Base-by-base conservation (phyloP, 2,113 vertebrate species). In the Terrapene triunguis region DNA sequence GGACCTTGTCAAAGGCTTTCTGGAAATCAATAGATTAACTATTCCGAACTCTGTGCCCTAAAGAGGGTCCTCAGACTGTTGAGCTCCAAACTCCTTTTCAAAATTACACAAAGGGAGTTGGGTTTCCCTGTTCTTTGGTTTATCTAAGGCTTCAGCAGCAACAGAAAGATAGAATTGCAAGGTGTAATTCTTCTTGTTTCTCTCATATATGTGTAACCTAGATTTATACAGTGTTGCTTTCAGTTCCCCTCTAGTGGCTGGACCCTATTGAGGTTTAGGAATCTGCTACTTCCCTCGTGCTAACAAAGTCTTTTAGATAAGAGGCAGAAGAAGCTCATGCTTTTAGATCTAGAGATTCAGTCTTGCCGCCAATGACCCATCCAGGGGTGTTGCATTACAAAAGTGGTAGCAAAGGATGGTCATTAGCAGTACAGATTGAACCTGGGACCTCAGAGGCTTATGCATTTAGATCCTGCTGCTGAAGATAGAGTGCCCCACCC, bases 381-480 rank as follows among this genome's bases (percentile, higher is more conserved):
- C 6, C 24, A 55, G 76, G 65, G 29, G 5, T 55, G 25, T 35
- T n/a, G 27, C n/a, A 21, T 74, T 29, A 80, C 21, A 50, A 62
- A 53, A 0, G 0, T 1, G 1, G 5, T 79, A 51, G 50, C 19
- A 57, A 50, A 10, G 13, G 17, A 48, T 22, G 13, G 0, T 0
- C 11, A 4, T 32, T 25, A 27, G 4, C 1, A 2, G 8, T 53
- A 42, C 47, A 2, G 32, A 44, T 38, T 0, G 1, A 87, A 84
- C 1, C 24, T 4, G 1, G n/a, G 19, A 89, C 5, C 10, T 17
- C 47, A 2, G 38, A 8, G 12, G 55, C 10, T 62, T 44, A 72
- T 78, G 42, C 24, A 27, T 78, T 54, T 11, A 47, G 74, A 7
- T 12, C 12, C 42, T 47, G 12, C 6, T 78, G 42, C 42, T 47